Conservation (phyloP, 2,797 vertebrate genomes). For the Microhierax caerulescens region DNA sequence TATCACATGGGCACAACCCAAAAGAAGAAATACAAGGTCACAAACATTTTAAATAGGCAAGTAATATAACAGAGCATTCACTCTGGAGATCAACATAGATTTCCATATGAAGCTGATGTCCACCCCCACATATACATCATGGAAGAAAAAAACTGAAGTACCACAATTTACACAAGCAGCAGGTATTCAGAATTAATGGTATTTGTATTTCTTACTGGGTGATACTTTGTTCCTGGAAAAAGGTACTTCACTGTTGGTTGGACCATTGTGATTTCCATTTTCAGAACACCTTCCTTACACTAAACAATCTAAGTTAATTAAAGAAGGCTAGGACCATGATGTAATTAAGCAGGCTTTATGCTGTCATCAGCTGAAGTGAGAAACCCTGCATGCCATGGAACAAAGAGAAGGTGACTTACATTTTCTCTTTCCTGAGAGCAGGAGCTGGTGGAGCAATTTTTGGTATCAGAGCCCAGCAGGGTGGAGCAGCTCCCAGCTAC, state of each 20-base stretch:
- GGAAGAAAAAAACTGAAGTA: neutral
- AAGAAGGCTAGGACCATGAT: neutral
- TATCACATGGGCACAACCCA: neutral
- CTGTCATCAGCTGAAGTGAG: neutral
- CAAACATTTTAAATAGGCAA: neutral
- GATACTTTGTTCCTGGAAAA: neutral
- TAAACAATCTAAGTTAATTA: neutral
- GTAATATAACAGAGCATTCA: neutral
- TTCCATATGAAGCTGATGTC: neutral
- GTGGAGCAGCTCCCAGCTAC: neutral
- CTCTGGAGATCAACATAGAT: neutral
- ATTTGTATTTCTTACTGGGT: neutral
- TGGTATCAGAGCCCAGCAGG: neutral
- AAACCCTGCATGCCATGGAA: neutral
- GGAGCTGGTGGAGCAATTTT: neutral
- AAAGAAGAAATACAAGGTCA: neutral
- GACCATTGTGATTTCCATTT: neutral
- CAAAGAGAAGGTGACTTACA: neutral
- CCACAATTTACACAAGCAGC: neutral
- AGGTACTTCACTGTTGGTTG: neutral
- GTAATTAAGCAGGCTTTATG: neutral
- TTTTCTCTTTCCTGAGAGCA: neutral
- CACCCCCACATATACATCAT: neutral
- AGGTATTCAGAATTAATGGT: neutral
- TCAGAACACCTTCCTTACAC: neutral